Conservation (phyloP, 2,888 invertebrate species). For the Polylopha cassiicola region DNA sequence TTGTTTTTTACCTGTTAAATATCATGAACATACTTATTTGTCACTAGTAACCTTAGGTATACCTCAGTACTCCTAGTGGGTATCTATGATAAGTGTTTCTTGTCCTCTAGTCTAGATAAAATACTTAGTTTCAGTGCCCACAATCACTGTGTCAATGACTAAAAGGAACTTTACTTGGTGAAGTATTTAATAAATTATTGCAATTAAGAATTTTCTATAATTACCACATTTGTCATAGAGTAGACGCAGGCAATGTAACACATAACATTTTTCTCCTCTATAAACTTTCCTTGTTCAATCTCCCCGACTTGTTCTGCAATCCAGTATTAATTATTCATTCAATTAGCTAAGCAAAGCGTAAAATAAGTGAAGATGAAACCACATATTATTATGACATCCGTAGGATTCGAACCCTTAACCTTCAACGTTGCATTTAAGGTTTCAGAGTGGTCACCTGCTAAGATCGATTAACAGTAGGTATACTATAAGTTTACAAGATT, state of each 20-base stretch:
- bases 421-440: no score
- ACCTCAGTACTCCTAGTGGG: not conserved
- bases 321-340: not conserved
- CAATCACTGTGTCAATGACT: no score
- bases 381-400: no score
- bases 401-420: no score
- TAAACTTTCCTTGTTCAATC: slow-evolving; percentile 62
- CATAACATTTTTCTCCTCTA: slow-evolving; percentile 62
- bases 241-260: slow-evolving; percentile 66
- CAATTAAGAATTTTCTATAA: slow-evolving; percentile 25
- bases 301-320: slow-evolving; percentile 56
- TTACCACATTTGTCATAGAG: slow-evolving; percentile 57
- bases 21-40: slow-evolving; percentile 5
- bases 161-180: no score
- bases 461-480: no score
- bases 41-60: slow-evolving; percentile 1
- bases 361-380: no score
- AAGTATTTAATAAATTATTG: no score
- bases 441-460: no score
- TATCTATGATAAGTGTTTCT: no score
- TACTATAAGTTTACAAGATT: not conserved
- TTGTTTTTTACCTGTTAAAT: slow-evolving; percentile 54
- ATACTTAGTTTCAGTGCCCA: no score
- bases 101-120: no score
- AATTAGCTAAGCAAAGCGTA: not conserved